Conservation (phyloP, 2,113 vertebrate genomes). For the Platichthys stellatus region DNA sequence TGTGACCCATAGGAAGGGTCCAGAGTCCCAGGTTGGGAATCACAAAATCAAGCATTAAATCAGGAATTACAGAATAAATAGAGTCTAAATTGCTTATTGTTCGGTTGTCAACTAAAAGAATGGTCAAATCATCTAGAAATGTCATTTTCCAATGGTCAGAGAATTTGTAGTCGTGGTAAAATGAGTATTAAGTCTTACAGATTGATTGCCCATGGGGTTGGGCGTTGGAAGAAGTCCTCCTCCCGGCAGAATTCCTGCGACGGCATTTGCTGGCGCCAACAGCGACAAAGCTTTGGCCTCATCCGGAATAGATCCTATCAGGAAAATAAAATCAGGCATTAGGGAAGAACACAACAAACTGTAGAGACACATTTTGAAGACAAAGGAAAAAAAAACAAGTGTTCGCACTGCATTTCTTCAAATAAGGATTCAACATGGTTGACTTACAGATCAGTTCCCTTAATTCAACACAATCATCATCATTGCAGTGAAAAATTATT, state of each 20-base stretch:
- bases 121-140: no score
- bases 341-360: slow-evolving; percentile 74
- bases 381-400: slow-evolving; percentile 40
- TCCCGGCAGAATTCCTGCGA: slow-evolving; percentile 96
- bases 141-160: no score
- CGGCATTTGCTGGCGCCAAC: slow-evolving; percentile 97
- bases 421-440: slow-evolving; percentile 62
- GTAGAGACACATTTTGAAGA: slow-evolving; percentile 68
- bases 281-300: slow-evolving; percentile 99
- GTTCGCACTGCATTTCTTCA: slow-evolving; percentile 70
- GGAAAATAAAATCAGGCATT: slow-evolving; percentile 81
- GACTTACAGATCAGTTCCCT: slow-evolving; percentile 78
- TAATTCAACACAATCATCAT: slow-evolving; percentile 78
- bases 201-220: slow-evolving; percentile 87
- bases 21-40: no score
- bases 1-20: no score
- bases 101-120: neutral
- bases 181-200: slow-evolving; percentile 77
- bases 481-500: slow-evolving; percentile 78
- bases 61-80: neutral
- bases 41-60: neutral
- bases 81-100: neutral
- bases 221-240: slow-evolving; percentile 97
- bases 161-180: no score
- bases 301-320: slow-evolving; percentile 98